Conservation (phyloP, 2,797 vertebrate species). For the Rhinoraja longicauda region DNA sequence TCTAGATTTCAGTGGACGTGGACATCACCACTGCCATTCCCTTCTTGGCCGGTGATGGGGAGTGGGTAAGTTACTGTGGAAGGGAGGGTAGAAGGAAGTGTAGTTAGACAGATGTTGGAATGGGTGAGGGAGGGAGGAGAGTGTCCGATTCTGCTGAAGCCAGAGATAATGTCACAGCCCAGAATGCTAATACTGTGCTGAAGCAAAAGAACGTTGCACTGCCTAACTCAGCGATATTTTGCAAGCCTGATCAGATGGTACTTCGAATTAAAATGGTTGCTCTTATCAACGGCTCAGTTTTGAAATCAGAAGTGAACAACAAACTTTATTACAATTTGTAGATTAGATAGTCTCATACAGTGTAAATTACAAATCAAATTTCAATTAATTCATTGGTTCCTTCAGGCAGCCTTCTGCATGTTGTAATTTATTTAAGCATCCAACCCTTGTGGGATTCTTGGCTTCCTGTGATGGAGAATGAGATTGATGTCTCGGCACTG, state of each 20-base stretch:
- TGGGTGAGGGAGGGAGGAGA: too few relatives aligned
- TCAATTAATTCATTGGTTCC: not conserved
- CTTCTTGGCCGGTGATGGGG: too few relatives aligned
- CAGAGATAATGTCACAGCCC: not conserved
- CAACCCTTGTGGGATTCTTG: too few relatives aligned
- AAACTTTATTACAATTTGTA: not conserved
- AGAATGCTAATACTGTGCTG: not conserved
- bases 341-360: not conserved
- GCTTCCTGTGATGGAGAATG: not conserved
- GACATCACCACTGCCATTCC: not conserved
- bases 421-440: not conserved
- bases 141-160: too few relatives aligned
- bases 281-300: not conserved
- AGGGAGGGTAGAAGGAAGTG: not conserved
- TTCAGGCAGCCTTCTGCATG: not conserved
- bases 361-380: constrained; percentile 2
- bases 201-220: not conserved
- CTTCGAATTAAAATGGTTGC: not conserved
- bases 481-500: not conserved
- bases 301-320: not conserved
- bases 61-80: not conserved
- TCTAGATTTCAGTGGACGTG: not conserved
- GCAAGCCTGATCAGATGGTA: not conserved
- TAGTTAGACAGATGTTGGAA: not conserved
- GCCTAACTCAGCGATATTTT: not conserved